These are phyloP conservation scores for Rhynchonycteris naso DNA, from an alignment of 2,797 vertebrate species.

Conservation along the genomic window DNA sequence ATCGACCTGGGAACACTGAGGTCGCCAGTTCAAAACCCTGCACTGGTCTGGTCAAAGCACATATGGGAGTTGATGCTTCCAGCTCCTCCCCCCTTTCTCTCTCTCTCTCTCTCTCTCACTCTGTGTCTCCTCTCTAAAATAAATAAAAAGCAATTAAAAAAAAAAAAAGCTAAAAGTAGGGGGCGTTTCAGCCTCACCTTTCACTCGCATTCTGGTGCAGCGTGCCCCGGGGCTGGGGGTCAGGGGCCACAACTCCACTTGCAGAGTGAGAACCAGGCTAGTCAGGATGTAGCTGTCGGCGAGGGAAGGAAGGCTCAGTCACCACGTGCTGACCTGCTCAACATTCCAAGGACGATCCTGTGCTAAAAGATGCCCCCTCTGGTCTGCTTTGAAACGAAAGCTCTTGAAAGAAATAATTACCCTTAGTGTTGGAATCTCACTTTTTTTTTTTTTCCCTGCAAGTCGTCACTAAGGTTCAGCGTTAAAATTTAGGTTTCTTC, in stretches of 20 bases:
- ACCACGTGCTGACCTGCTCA: background rate
- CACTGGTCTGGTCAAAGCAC: too few species aligned
- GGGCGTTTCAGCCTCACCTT: background rate
- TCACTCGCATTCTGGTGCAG: background rate
- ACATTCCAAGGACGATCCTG: background rate
- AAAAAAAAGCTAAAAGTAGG: too few species aligned
- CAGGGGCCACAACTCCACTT: background rate
- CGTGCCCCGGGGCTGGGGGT: too few species aligned
- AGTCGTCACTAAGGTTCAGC: background rate
- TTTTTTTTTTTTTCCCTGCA: background rate
- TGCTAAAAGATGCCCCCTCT: background rate
- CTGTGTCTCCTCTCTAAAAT: too few species aligned
- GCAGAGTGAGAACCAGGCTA: background rate
- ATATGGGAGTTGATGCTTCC: too few species aligned
- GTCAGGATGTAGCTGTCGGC: background rate
- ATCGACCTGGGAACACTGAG: too few species aligned
- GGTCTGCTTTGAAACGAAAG: background rate
- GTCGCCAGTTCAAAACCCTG: too few species aligned
- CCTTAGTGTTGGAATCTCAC: background rate
- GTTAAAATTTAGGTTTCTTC: slow-evolving; percentile 26
- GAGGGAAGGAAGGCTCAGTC: background rate
- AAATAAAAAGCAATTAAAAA: too few species aligned
- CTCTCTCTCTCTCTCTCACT: too few species aligned
- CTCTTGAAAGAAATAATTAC: background rate
- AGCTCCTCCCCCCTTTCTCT: too few species aligned